Evolutionary conservation across 2,113 vertebrate genomes (phyloP).

Genomic region (Formicarius rufipectus): DNA sequence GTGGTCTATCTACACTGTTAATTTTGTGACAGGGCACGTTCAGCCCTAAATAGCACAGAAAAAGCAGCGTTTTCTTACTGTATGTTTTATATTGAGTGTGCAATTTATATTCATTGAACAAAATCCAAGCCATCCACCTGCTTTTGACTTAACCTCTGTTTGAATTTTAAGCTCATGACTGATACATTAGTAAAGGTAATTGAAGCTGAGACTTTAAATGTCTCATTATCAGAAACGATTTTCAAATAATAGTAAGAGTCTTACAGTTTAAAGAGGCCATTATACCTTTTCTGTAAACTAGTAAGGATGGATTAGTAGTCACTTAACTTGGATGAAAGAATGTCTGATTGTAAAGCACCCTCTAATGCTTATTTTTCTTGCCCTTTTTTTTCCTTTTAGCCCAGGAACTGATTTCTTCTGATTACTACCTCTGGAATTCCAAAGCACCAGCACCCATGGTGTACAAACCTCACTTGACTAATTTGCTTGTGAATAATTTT

Average conservation of each 20-base stretch:
- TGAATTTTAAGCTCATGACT: constrained; percentile 58
- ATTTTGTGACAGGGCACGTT: not conserved
- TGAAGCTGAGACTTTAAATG: constrained; percentile 56
- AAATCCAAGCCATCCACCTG: constrained; percentile 38
- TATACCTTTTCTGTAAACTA: constrained; percentile 50
- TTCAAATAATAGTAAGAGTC: constrained; percentile 53
- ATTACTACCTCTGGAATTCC: constrained; percentile 96
- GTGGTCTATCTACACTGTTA: not conserved
- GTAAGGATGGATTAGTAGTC: constrained; percentile 39
- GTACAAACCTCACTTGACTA: constrained; percentile 67
- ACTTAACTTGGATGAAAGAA: constrained; percentile 27
- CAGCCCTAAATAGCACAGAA: not conserved
- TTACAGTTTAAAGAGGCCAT: constrained; percentile 50
- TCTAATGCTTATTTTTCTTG: constrained; percentile 31
- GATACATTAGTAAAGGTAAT: constrained; percentile 54
- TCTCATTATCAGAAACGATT: constrained; percentile 49
- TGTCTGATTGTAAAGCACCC: not conserved
- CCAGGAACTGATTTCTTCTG: constrained; percentile 86
- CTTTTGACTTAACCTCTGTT: constrained; percentile 58
- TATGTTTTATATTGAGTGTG: not conserved
- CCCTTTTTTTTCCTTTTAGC: constrained; percentile 71
- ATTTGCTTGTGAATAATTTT: not conserved
- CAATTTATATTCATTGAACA: constrained; percentile 48
- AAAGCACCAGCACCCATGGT: constrained; percentile 84
- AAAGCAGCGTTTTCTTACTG: not conserved